phyloP scores from a whole-genome alignment of 2,888 invertebrate species.

The Cordilura impudica region DNA sequence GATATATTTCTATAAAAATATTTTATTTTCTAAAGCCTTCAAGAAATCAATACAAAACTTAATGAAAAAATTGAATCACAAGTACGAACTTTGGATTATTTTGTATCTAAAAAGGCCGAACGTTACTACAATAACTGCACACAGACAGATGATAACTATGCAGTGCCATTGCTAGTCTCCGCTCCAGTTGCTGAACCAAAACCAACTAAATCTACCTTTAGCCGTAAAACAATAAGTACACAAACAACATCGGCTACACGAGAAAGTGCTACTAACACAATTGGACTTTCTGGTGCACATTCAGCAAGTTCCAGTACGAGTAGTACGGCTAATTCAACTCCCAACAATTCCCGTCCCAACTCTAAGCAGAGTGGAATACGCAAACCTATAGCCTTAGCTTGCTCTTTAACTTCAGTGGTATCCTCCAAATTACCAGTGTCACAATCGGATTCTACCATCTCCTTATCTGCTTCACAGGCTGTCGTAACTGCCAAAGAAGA shows the following conservation, averaged over 20 bases:
- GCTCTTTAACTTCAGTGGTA: conserved; percentile 53
- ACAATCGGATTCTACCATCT: conserved; percentile 79
- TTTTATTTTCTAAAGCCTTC: conserved; percentile 70
- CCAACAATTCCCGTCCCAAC: conserved; percentile 75
- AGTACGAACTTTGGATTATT: conserved; percentile 75
- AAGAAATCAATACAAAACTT: conserved; percentile 79
- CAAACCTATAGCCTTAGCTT: conserved; percentile 65
- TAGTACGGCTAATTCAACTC: conserved; percentile 76
- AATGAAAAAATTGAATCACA: conserved; percentile 80
- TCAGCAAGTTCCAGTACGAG: conserved; percentile 76
- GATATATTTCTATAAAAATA: neutral
- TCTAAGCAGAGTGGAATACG: conserved; percentile 79
- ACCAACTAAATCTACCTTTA: conserved; percentile 62
- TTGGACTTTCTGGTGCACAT: conserved; percentile 69
- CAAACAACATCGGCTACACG: conserved; percentile 67
- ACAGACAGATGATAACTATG: conserved; percentile 71
- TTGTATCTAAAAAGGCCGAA: conserved; percentile 73
- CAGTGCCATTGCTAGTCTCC: neutral
- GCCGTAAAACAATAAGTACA: conserved; percentile 62
- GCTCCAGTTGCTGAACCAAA: conserved; percentile 50
- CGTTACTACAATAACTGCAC: conserved; percentile 75
- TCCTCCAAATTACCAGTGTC: conserved; percentile 79
- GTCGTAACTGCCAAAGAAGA: conserved; percentile 81
- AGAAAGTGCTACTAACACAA: conserved; percentile 73
- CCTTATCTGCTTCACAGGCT: conserved; percentile 76